Base-by-base conservation (phyloP, 1,140 invertebrate genomes). In the Drosophila auraria region DNA sequence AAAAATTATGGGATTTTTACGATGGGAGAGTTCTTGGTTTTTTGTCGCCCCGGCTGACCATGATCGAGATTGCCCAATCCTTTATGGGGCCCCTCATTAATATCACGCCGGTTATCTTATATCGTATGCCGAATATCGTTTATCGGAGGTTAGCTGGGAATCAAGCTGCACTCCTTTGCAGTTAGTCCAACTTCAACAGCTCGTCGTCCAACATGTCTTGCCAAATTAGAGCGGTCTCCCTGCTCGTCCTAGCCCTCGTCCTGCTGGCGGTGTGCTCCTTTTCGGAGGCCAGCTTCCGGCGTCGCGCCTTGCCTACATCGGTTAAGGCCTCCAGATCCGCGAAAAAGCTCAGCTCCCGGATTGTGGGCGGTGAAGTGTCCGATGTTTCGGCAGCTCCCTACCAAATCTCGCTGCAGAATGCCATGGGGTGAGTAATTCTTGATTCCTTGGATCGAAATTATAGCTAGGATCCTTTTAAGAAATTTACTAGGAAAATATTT, bases 301-400 rank as follows among this genome's bases (percentile, higher is more conserved):
- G 23, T 9, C 82, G 68, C 6, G 27, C 56, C 2, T 57, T 9
- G 30, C 54, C 2, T 17, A 14, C 5, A 36, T 11, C 33, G 9
- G 36, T 36, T 9, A 2, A 23, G 14, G 8, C 4, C 2, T 15
- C 49, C 17, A 27, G 30, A 0, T 15, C 68, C 6, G 62, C 57
- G 8, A 7, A 36, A 5, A 53, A 42, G 15, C 60, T 44, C 1
- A 82, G 15, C 30, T 65, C 70, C 4, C 71, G 93, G 12, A 92
- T 94, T 15, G 64, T 94, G 2, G 94, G 94, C 7, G 94, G 94
- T 20, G 47, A 76, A 8, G 68, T 80, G 5, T 93, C 93, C 3
- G 66, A 82, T 15, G 62, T 87, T 20, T 93, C 90, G 8, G 72
- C 78, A 7, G 93, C 92, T 30, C 93, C 94, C 2, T 94, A 92